Evolutionary conservation across 2,113 vertebrate species (phyloP).

Genomic region (Opisthocomus hoazin): DNA sequence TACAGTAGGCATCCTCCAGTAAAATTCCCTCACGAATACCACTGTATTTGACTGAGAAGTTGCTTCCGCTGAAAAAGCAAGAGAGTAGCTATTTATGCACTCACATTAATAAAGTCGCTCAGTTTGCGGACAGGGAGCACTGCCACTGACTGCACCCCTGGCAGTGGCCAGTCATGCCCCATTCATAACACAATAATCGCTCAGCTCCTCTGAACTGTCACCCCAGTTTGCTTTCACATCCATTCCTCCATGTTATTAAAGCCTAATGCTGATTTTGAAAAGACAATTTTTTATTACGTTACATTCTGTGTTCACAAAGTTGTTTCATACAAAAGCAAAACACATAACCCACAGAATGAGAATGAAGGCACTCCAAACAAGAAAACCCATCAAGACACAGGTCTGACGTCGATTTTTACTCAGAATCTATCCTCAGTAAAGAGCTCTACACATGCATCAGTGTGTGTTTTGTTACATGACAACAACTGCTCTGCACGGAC

Average conservation of each 20-base stretch:
- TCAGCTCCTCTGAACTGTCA: rapidly evolving
- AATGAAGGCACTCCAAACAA: background rate
- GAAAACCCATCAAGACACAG: background rate
- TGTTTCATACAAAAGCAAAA: background rate
- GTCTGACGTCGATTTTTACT: background rate
- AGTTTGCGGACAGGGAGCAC: background rate
- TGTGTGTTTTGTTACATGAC: background rate
- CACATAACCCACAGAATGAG: background rate
- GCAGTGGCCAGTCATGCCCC: background rate
- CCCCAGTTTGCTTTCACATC: background rate
- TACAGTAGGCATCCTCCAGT: background rate
- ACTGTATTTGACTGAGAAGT: background rate
- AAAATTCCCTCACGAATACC: background rate
- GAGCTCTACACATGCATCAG: background rate
- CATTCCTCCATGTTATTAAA: background rate
- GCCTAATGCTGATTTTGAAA: background rate
- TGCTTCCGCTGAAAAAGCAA: background rate
- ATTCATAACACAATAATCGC: rapidly evolving
- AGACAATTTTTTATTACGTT: background rate
- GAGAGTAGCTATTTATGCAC: background rate
- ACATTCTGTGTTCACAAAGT: background rate
- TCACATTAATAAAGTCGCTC: background rate
- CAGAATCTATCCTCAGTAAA: background rate
- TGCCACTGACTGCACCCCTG: background rate
- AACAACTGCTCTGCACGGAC: background rate